Conservation (phyloP, 2,888 invertebrate genomes). For the Chrysina gloriosa region DNA sequence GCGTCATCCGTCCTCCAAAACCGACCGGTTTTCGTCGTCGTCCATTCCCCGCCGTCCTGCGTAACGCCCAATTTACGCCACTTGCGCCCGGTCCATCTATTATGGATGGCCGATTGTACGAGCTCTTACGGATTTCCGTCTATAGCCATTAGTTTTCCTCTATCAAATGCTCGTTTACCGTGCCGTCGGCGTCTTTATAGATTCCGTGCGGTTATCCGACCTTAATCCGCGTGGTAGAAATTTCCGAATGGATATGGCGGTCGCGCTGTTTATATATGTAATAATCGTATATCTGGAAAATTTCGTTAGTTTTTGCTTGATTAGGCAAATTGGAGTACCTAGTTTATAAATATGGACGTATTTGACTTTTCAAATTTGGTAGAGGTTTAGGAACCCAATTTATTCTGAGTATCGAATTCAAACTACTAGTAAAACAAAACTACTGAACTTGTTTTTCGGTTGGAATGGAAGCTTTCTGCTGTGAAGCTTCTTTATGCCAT, state of each 20-base stretch:
- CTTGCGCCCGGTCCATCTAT: conserved; percentile 32
- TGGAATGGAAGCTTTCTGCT: too few species aligned
- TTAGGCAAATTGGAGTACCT: too few species aligned
- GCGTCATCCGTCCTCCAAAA: neutral
- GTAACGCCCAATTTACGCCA: conserved; percentile 22
- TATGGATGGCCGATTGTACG: conserved; percentile 38
- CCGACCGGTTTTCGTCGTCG: conserved; percentile 1
- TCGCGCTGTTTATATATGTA: conserved; percentile 21
- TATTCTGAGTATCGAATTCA: too few species aligned
- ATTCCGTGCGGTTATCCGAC: neutral
- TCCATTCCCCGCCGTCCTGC: neutral
- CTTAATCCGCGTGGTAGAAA: conserved; percentile 3
- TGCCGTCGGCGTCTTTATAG: conserved; percentile 13
- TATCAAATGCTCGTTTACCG: conserved; percentile 9
- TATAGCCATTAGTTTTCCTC: conserved; percentile 27
- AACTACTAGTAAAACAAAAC: too few species aligned
- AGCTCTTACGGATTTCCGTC: conserved; percentile 24
- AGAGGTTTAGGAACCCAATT: too few species aligned
- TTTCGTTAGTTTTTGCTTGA: neutral
- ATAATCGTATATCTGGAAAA: conserved; percentile 14
- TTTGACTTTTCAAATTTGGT: too few species aligned
- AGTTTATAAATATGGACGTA: too few species aligned
- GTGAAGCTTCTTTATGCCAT: too few species aligned
- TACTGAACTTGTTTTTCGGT: too few species aligned
- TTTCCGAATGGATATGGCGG: conserved; percentile 3